Base-by-base conservation (phyloP, 2,888 invertebrate species). In the Microctonus brassicae region DNA sequence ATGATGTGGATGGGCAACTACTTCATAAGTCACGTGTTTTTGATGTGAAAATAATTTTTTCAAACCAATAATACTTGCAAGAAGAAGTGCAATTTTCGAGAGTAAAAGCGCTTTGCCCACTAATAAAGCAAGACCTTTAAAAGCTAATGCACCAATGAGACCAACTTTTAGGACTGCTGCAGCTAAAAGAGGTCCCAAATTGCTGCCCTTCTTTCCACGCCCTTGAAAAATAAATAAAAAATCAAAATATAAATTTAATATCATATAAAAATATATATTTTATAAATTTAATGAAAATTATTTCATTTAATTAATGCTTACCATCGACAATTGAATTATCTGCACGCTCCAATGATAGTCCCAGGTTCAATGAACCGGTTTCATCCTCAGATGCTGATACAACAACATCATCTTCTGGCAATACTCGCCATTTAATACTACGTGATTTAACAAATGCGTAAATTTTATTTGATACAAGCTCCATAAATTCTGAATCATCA, bases 81-180 rank as follows among this genome's bases (percentile, higher is more conserved):
- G 88, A 3, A 95, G 90, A 10, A 96, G 89, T 2, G 95, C 95
- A 66, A 95, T 92, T 90, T 96, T 96, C 79, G 94, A 94, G 75
- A 95, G 92, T 53, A 96, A 90, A 4, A 96, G 90, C 29, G 95
- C 95, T 89, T 96, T 95, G 82, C 95, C 95, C 36, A 95, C 95
- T 77, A 95, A 90, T 5, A 95, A 89, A 17, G 94, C 93, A 3
- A 96, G 88, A 20, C 93, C 95, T 83, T 95, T 95, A 87, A 95
- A 93, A 34, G 95, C 92, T 64, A 96, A 84, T 58, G 94, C 94
- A 66, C 94, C 95, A 29, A 95, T 90, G 63, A 95, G 90, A 82
- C 94, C 95, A 70, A 94, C 91, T 87, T 96, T 96, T 88, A 95
- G 90, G 5, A 93, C 93, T 53, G 93, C 93, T 13, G 94, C 92